Evolutionary conservation across 1,140 invertebrate species (phyloP).

Genomic region (Trichonephila clavipes): DNA sequence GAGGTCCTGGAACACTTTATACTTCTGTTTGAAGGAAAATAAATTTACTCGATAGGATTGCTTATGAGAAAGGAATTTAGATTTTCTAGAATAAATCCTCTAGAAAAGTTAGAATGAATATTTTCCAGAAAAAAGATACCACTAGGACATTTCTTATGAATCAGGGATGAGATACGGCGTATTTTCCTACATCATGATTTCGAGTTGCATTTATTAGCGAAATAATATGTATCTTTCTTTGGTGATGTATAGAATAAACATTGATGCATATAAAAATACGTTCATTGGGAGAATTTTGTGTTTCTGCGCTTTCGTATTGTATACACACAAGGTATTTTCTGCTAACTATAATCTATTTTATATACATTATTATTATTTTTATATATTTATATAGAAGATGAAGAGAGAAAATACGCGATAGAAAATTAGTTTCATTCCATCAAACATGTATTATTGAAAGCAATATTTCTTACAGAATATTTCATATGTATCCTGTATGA

Average conservation of each 20-base stretch:
- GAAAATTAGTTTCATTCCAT: background rate
- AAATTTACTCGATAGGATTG: background rate
- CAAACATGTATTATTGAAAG: background rate
- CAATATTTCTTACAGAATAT: too few species aligned
- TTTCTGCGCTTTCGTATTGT: background rate
- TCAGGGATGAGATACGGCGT: slow-evolving; percentile 16
- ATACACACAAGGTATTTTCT: background rate
- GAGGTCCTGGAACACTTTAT: slow-evolving; percentile 37
- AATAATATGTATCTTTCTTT: background rate
- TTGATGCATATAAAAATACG: background rate
- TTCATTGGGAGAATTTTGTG: background rate
- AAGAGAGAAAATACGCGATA: background rate
- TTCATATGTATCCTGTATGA: too few species aligned
- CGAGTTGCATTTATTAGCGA: background rate
- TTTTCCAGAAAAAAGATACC: background rate
- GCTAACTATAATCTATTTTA: background rate
- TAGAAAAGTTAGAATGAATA: slow-evolving; percentile 3
- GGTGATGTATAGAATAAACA: background rate
- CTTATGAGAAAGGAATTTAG: slow-evolving; percentile 48
- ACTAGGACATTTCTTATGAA: background rate
- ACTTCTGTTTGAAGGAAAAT: slow-evolving; percentile 23
- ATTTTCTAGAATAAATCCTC: slow-evolving; percentile 11
- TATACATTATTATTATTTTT: background rate
- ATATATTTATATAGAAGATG: background rate
- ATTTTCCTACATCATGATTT: background rate